Evolutionary conservation across 2,797 vertebrate genomes (phyloP), one percentile per base, ranked within the genome.

Genomic region (Oryzias dopingdopingensis): DNA sequence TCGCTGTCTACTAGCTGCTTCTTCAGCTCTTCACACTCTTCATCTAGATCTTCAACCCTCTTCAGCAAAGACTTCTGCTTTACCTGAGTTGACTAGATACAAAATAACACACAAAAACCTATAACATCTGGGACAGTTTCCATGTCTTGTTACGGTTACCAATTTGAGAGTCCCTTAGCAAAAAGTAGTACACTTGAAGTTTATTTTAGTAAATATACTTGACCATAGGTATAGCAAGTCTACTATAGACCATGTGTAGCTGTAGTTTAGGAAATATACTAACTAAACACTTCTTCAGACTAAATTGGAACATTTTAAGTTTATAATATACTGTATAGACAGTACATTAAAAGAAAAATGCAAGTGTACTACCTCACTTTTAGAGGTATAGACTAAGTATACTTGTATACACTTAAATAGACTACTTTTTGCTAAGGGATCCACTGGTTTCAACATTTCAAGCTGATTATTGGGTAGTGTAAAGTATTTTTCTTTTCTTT

Each of bases 21-120:
- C 59, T 83, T 91, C 55, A 96, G 88, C 77, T 92, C 88, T 68
- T 94, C 92, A 0, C 87, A 86, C 72, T 96, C 93, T 77, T 83
- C 86, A 41, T 95, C 92, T 4, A 96, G 74, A 53, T 70, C 67
- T 62, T 93, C 87, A 1, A 95, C 78, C 76, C 93, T 93, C 74
- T 92, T 89, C 26, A 93, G 49, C 74, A 97, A 81, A 41, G 74
- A 74, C 14, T 60, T 92, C 71, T 95, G 94, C 83, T 96, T 96
- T 46, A 74, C 84, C 82, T 95, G 93, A 77, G 95, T 87, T n/a
- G 94, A 93, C 96, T 97, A 65, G 6, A 61, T 10, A 13, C 10
- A 60, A 14, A 52, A 59, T 7, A 50, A 29, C 17, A 59, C 16
- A 5, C 24, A 55, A 3, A 15, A 50, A 4, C 26, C 12, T 4